A percentile compares a stretch with the other conserved stretches of the same genome.
Conservation (phyloP, 1,140 invertebrate species). For the Colletes latitarsis region DNA sequence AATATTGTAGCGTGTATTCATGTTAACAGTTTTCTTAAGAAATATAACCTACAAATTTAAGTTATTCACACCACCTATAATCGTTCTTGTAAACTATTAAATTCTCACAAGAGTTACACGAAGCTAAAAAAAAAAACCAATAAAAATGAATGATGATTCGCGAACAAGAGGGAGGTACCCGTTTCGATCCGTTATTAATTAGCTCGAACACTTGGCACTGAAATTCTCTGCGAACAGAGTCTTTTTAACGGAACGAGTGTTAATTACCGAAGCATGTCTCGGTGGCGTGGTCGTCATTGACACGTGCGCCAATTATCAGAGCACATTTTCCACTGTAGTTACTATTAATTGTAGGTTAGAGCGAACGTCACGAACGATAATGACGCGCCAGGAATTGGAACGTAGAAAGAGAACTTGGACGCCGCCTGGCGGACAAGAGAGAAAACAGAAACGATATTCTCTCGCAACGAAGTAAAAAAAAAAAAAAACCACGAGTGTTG, state of each 20-base stretch:
- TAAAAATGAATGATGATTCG: constrained; percentile 10
- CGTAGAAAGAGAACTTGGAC: background rate
- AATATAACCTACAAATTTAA: too few relatives aligned
- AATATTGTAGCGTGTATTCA: too few relatives aligned
- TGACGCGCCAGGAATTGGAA: constrained; percentile 1
- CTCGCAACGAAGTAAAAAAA: background rate
- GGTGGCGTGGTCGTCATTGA: constrained; percentile 35
- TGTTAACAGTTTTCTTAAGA: too few relatives aligned
- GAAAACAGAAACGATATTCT: background rate
- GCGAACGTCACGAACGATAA: constrained; percentile 27
- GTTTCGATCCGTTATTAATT: constrained; percentile 29
- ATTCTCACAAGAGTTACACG: too few relatives aligned
- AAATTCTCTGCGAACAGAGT: background rate
- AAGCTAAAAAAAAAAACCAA: too few relatives aligned
- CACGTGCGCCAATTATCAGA: constrained; percentile 28
- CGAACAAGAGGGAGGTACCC: background rate
- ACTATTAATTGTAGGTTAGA: constrained; percentile 35
- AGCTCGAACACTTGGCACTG: background rate
- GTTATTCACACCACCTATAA: too few relatives aligned
- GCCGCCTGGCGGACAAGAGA: background rate
- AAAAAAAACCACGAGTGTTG: background rate
- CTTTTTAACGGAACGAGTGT: constrained; percentile 19
- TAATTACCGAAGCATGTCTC: constrained; percentile 31
- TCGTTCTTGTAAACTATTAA: too few relatives aligned
- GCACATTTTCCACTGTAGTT: constrained; percentile 27